Evolutionary conservation across 2,113 vertebrate species (phyloP), one percentile per base, ranked within the genome.

Genomic region (Chroicocephalus ridibundus): DNA sequence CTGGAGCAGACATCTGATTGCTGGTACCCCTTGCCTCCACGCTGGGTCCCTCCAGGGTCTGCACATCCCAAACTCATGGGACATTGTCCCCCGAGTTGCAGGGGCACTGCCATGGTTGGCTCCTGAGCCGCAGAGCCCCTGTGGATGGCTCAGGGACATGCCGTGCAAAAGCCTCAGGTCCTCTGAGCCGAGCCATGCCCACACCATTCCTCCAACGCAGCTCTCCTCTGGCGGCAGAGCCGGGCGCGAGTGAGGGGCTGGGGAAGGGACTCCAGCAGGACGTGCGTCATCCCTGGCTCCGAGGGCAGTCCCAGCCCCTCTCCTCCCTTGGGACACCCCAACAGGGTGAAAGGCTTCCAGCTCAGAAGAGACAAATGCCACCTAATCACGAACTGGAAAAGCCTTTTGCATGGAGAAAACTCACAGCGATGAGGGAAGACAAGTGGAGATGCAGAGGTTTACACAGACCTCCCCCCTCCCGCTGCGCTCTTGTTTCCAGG

Each of bases 231-330:
- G 31, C 69, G 65, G 31, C 66, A 40, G 86, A 24, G 42, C 44
- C 5, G 3, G 14, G 5, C 11, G 34, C 0, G 5, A 68, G 54
- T 6, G 5, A 31, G 8, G 62, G 47, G 32, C 32, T 5, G 15
- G 22, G n/a, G 20, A 31, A 57, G 15, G 25, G 40, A 47, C n/a
- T 82, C 55, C 52, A 25, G 79, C 31, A 51, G 36, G 24, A n/a
- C n/a, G 42, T 5, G 5, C 2, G 9, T 11, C 66, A n/a, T n/a
- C 49, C 3, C 2, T 0, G 2, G 70, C 46, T 44, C 44, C 1
- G 2, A 11, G 40, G 40, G 25, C 65, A 31, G 77, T 15, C 55
- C 57, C n/a, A 49, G 81, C 49, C 51, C 74, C 42, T 18, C 16
- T 70, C 17, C n/a, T 27, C 32, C 20, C 21, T 18, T 1, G 4